Conservation (phyloP, 2,888 invertebrate genomes). For the Thysanoteuthis rhombus region DNA sequence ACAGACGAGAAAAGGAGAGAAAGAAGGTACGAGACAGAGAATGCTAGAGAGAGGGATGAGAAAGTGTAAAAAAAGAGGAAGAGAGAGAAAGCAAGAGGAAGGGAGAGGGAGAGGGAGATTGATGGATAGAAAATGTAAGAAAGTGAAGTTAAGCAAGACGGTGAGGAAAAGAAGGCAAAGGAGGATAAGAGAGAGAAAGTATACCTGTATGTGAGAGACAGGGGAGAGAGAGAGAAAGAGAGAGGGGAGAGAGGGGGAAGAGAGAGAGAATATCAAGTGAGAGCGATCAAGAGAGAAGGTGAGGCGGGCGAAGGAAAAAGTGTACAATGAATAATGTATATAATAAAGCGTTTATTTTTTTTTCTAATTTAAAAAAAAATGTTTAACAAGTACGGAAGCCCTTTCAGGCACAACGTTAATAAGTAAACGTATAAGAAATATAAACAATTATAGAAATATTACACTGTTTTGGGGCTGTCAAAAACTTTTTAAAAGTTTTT, state of each 20-base stretch:
- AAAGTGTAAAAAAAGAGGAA: background rate
- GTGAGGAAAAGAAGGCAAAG: too few relatives aligned
- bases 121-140: background rate
- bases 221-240: background rate
- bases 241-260: background rate
- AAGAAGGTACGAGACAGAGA: too few relatives aligned
- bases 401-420: background rate
- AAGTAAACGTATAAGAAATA: background rate
- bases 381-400: background rate
- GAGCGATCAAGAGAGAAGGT: background rate
- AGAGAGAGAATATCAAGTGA: background rate
- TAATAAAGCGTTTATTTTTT: background rate
- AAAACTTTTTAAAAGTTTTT: background rate
- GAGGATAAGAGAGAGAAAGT: background rate
- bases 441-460: background rate
- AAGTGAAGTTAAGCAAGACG: background rate
- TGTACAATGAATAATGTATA: background rate
- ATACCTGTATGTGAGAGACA: background rate
- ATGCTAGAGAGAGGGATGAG: background rate
- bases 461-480: background rate
- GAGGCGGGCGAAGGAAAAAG: background rate
- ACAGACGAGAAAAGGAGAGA: too few relatives aligned
- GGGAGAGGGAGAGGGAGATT: background rate
- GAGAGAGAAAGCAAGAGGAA: background rate
- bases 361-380: too few relatives aligned